Conservation (phyloP, 2,888 invertebrate genomes). For the Barypeithes pellucidus region DNA sequence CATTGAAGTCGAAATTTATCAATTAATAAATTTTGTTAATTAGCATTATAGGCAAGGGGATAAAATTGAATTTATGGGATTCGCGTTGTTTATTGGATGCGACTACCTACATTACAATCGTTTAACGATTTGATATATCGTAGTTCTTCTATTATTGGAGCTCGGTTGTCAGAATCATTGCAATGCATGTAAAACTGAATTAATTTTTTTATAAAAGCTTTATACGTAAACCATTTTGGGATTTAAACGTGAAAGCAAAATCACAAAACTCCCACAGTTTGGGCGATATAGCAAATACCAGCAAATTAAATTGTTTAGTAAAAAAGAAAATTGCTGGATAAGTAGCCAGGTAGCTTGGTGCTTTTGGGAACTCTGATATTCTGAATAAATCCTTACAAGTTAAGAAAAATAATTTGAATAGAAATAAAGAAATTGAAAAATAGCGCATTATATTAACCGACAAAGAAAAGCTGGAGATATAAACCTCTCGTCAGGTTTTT, state of each 20-base stretch:
- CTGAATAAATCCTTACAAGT: too few species aligned
- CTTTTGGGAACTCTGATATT: too few species aligned
- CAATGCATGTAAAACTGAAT: not conserved
- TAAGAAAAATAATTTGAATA: too few species aligned
- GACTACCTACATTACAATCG: conserved; percentile 42
- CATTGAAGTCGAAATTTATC: conserved; percentile 56
- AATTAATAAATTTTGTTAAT: conserved; percentile 57
- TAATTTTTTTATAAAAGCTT: too few species aligned
- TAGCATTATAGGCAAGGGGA: conserved; percentile 53
- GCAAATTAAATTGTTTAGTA: too few species aligned
- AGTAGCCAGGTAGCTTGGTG: too few species aligned
- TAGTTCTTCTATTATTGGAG: not conserved
- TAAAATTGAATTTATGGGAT: conserved; percentile 48
- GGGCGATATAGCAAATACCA: too few species aligned
- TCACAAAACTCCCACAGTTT: too few species aligned
- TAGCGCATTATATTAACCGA: conserved; percentile 11
- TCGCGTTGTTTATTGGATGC: conserved; percentile 43
- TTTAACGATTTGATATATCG: conserved; percentile 35
- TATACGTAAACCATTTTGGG: too few species aligned
- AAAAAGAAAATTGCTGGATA: too few species aligned
- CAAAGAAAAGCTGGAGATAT: conserved; percentile 6
- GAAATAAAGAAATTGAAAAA: not conserved
- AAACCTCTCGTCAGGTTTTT: conserved; percentile 15
- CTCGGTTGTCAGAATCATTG: not conserved
- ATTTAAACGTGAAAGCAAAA: too few species aligned